A percentile compares a stretch with the other conserved stretches of the same genome.
These are phyloP conservation scores for Eurytoma californica DNA, from an alignment of 2,888 invertebrate genomes.

Conservation along the genomic window DNA sequence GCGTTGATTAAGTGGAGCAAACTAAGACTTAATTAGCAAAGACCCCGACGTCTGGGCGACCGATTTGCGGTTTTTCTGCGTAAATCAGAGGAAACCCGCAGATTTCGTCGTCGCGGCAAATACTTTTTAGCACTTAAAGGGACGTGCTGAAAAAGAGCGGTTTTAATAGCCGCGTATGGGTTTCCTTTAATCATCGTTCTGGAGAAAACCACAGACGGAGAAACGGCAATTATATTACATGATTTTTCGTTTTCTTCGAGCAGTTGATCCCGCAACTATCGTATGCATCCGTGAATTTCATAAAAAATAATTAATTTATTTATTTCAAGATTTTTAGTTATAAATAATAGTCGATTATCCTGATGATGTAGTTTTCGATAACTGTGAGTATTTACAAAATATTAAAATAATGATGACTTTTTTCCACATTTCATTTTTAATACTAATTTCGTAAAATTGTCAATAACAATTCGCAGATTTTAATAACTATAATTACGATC, in stretches of 20 bases:
- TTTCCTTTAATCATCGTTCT: slow-evolving; percentile 38
- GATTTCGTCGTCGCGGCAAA: slow-evolving; percentile 47
- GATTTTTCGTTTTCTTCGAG: slow-evolving; percentile 25
- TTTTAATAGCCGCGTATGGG: slow-evolving; percentile 37
- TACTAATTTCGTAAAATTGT: too few species aligned
- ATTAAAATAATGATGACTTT: too few species aligned
- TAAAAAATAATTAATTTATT: too few species aligned
- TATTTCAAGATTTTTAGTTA: too few species aligned
- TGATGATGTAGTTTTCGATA: too few species aligned
- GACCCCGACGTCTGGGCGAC: slow-evolving; percentile 18
- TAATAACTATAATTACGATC: too few species aligned
- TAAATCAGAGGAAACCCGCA: slow-evolving; percentile 51
- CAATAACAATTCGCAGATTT: too few species aligned
- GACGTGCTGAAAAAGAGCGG: slow-evolving; percentile 19
- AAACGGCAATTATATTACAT: slow-evolving; percentile 38
- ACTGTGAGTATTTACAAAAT: too few species aligned
- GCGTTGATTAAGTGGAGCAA: slow-evolving; percentile 51
- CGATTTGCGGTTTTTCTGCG: slow-evolving; percentile 54
- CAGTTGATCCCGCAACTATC: not conserved
- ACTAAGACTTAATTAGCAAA: slow-evolving; percentile 53
- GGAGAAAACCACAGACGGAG: slow-evolving; percentile 10
- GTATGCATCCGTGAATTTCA: too few species aligned
- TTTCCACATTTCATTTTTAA: too few species aligned
- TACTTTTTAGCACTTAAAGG: slow-evolving; percentile 50
- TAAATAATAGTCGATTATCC: too few species aligned